Conservation (phyloP, 1,140 invertebrate genomes). For the Drosophila watanabei region DNA sequence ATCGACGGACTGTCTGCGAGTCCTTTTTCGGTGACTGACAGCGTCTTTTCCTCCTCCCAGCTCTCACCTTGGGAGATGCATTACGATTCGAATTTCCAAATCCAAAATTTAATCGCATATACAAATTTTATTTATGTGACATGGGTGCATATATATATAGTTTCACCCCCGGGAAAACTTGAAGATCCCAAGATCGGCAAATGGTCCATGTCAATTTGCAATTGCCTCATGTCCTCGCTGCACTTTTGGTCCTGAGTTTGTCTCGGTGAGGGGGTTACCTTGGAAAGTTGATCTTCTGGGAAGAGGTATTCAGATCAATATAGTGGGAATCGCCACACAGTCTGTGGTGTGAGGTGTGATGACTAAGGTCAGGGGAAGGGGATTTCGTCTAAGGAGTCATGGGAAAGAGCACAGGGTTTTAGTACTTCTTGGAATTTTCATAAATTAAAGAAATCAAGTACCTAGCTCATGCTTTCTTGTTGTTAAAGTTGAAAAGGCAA, state of each 20-base stretch:
- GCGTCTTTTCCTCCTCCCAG: conserved; percentile 30
- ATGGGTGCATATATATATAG: conserved; percentile 51
- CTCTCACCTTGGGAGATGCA: conserved; percentile 57
- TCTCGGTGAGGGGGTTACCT: conserved; percentile 32
- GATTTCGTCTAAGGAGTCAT: not conserved
- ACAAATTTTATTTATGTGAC: conserved; percentile 85
- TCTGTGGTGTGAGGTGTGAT: not conserved
- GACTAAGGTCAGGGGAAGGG: not conserved
- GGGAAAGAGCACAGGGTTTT: conserved; percentile 5
- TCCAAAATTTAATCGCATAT: conserved; percentile 83
- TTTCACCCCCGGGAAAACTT: conserved; percentile 46
- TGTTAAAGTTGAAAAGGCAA: not conserved
- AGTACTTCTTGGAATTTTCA: not conserved
- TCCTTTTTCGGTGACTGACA: conserved; percentile 61
- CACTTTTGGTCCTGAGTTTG: conserved; percentile 23
- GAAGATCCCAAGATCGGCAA: conserved; percentile 52
- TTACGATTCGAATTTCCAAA: conserved; percentile 81
- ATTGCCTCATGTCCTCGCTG: conserved; percentile 41
- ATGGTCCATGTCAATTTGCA: conserved; percentile 74
- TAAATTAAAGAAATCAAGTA: not conserved
- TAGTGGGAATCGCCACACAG: conserved; percentile 9
- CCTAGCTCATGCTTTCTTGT: not conserved
- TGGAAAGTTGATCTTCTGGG: conserved; percentile 53
- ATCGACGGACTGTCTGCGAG: conserved; percentile 45
- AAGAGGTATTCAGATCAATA: conserved; percentile 40